These are phyloP conservation scores for Microcebus ravelobensis DNA, from an alignment of 2,113 vertebrate species.

Conservation along the genomic window DNA sequence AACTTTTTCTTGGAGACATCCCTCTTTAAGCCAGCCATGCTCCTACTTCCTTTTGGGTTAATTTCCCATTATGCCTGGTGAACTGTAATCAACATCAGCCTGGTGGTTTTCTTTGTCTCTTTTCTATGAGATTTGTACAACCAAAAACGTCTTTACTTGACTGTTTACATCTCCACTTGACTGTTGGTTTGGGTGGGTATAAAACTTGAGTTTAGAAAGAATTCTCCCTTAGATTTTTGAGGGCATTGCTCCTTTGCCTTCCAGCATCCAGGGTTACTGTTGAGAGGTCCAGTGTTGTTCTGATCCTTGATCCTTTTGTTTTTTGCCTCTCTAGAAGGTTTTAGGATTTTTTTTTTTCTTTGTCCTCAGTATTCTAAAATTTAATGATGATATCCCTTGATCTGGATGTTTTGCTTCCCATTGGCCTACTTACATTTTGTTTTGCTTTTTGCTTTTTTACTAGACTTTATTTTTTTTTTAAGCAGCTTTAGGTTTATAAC, in stretches of 20 bases:
- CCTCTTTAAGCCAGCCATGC: not conserved
- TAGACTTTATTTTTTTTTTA: slow-evolving; percentile 1
- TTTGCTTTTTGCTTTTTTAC: not conserved
- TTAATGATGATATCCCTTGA: not conserved
- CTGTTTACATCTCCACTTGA: not conserved
- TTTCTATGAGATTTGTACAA: not conserved
- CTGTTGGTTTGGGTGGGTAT: not conserved
- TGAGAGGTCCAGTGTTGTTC: not conserved
- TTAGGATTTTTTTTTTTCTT: not conserved
- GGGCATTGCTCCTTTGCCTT: not conserved
- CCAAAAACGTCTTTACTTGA: not conserved
- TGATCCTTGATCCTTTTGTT: not conserved
- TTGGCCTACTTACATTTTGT: not conserved
- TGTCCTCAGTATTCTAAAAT: not conserved
- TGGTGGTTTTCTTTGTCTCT: not conserved
- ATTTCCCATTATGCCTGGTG: not conserved
- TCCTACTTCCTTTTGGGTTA: not conserved
- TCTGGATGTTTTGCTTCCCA: not conserved
- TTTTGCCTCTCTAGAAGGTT: not conserved
- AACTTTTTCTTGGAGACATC: not conserved
- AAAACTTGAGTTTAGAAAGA: not conserved
- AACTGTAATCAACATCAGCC: not conserved
- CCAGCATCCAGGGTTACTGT: not conserved
- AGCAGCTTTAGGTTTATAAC: not conserved
- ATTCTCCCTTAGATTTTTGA: not conserved